Percentiles rank a stretch among this genome's conserved stretches.
Evolutionary conservation across 2,888 invertebrate genomes (phyloP).

Genomic region (Ormyrus labotus): DNA sequence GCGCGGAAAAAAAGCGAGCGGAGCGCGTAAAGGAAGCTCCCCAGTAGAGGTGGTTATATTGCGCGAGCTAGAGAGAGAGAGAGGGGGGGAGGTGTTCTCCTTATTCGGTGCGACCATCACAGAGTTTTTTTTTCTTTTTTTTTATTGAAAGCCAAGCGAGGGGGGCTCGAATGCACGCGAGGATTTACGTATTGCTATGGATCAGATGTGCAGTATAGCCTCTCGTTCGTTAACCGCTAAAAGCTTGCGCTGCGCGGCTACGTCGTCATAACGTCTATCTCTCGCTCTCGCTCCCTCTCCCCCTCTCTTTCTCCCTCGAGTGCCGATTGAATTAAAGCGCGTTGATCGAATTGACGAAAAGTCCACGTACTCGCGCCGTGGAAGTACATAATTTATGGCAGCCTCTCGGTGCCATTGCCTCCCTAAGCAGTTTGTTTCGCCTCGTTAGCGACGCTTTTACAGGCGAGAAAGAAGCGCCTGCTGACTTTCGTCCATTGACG

Average conservation of each 20-base stretch:
- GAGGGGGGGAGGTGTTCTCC: not conserved
- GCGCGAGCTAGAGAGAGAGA: not conserved
- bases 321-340: conserved; percentile 6
- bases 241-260: no score
- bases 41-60: not conserved
- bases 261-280: no score
- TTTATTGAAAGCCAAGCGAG: no score
- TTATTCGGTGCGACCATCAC: no score
- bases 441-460: conserved; percentile 48
- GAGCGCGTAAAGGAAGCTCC: not conserved
- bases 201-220: no score
- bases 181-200: no score
- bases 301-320: not conserved
- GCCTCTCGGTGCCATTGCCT: conserved; percentile 35
- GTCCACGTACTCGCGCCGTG: not conserved
- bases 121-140: no score
- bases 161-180: no score
- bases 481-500: no score
- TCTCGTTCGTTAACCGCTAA: no score
- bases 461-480: not conserved
- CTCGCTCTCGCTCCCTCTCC: no score
- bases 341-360: conserved; percentile 42
- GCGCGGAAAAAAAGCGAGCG: not conserved
- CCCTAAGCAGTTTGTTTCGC: conserved; percentile 46
- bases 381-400: conserved; percentile 38